Evolutionary conservation across 2,888 invertebrate genomes (phyloP).

Genomic region (Aleiodes alternator): DNA sequence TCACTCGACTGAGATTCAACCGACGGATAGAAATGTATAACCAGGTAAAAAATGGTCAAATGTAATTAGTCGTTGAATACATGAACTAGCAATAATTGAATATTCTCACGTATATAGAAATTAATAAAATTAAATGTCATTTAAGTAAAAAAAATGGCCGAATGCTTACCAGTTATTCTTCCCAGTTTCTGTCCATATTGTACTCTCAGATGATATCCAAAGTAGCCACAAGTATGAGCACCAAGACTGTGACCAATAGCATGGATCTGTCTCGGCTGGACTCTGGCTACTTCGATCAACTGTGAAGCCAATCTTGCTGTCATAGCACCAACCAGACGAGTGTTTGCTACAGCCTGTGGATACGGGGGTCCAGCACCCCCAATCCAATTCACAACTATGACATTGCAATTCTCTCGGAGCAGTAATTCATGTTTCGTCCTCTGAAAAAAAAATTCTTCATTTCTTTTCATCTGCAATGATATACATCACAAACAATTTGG

Average conservation of each 20-base stretch:
- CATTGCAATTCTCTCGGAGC: constrained; percentile 83
- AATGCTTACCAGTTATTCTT: constrained; percentile 86
- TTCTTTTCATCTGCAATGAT: neutral
- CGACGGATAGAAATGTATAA: too few species aligned
- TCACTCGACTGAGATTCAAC: too few species aligned
- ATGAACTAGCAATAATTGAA: too few species aligned
- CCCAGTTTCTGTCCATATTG: constrained; percentile 81
- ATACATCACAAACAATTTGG: constrained; percentile 6
- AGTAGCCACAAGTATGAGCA: constrained; percentile 89
- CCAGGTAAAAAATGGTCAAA: too few species aligned
- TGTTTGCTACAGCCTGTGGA: constrained; percentile 94
- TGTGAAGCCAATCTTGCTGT: constrained; percentile 83
- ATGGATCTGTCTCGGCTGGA: constrained; percentile 81
- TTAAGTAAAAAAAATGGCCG: too few species aligned
- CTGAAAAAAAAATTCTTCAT: constrained; percentile 67
- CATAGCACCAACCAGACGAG: constrained; percentile 89
- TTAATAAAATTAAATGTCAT: too few species aligned
- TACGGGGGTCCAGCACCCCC: constrained; percentile 92
- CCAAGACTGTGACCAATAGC: constrained; percentile 92
- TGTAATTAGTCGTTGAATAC: too few species aligned
- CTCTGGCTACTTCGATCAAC: constrained; percentile 73
- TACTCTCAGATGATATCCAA: constrained; percentile 84
- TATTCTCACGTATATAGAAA: too few species aligned
- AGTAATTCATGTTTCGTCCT: constrained; percentile 85
- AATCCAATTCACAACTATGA: constrained; percentile 90